These are phyloP conservation scores for Plumapathes pennacea DNA, from an alignment of 92 coral and sea anemone genomes.

Conservation along the genomic window DNA sequence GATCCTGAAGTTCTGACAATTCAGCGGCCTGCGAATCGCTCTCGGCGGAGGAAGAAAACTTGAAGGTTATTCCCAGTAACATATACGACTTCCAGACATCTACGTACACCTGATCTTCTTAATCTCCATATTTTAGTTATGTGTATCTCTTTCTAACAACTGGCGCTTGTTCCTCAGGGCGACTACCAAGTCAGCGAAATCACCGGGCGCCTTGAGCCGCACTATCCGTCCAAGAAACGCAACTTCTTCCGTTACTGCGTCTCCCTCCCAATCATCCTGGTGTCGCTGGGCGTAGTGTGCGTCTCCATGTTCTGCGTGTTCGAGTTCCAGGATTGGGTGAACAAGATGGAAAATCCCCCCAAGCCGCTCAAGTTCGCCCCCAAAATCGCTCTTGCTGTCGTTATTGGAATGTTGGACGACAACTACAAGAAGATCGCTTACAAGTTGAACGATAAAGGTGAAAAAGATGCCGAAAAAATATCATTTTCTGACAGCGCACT, in stretches of 20 bases:
- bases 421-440: slow-evolving; percentile 95
- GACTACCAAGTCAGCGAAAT: slow-evolving; percentile 86
- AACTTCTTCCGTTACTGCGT: slow-evolving; percentile 97
- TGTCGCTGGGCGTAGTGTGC: slow-evolving; percentile 80
- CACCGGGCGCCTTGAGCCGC: slow-evolving; percentile 93
- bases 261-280: slow-evolving; percentile 85
- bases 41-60: no score
- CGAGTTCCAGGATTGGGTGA: slow-evolving; percentile 98
- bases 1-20: no score
- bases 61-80: no score
- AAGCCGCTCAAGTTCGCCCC: slow-evolving; percentile 98
- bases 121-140: no score
- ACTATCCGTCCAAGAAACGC: slow-evolving; percentile 89
- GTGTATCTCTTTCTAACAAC: no score
- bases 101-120: no score
- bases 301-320: slow-evolving; percentile 80
- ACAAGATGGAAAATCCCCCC: slow-evolving; percentile 93
- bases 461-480: no score
- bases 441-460: slow-evolving; percentile 94
- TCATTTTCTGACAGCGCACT: no score
- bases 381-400: slow-evolving; percentile 90
- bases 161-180: slow-evolving; percentile 46
- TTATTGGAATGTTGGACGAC: slow-evolving; percentile 94
- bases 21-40: no score
- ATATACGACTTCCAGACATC: no score